Evolutionary conservation across 1,140 invertebrate genomes (phyloP).

Genomic region (Aphaenogaster ashmeadi): DNA sequence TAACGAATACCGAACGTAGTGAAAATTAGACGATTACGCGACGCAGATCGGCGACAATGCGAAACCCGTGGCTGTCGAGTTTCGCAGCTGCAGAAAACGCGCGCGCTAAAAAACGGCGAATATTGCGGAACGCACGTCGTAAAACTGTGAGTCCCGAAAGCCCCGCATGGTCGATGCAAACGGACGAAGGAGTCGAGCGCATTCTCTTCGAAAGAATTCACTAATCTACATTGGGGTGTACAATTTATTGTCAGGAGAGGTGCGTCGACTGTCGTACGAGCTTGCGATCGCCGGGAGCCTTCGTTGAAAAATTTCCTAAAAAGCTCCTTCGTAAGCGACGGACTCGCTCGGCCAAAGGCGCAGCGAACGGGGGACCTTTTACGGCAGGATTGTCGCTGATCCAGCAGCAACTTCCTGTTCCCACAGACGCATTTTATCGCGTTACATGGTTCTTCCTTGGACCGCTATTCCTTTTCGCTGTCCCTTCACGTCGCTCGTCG

Average conservation of each 20-base stretch:
- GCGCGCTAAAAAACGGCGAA: not conserved
- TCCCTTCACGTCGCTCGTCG: constrained; percentile 25
- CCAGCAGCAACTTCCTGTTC: constrained; percentile 60
- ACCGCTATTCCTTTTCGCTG: constrained; percentile 3
- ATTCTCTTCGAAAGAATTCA: not conserved
- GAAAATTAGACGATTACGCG: not conserved
- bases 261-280: not conserved
- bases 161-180: not conserved
- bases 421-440: constrained; percentile 1
- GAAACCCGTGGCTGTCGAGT: constrained; percentile 79
- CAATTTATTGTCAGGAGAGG: constrained; percentile 65
- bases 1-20: not conserved
- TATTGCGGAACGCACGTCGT: not conserved
- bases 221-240: not conserved
- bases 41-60: constrained; percentile 42
- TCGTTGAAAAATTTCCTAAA: constrained; percentile 44
- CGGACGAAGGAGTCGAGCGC: not conserved
- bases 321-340: constrained; percentile 9
- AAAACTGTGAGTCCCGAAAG: constrained; percentile 18
- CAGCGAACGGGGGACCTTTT: not conserved
- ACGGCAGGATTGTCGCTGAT: constrained; percentile 45
- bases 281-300: not conserved
- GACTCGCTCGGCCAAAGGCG: not conserved
- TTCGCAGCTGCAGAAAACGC: constrained; percentile 50
- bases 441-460: not conserved